phyloP scores from a whole-genome alignment of 1,140 invertebrate species.

The Aphelinus atriplicis region DNA sequence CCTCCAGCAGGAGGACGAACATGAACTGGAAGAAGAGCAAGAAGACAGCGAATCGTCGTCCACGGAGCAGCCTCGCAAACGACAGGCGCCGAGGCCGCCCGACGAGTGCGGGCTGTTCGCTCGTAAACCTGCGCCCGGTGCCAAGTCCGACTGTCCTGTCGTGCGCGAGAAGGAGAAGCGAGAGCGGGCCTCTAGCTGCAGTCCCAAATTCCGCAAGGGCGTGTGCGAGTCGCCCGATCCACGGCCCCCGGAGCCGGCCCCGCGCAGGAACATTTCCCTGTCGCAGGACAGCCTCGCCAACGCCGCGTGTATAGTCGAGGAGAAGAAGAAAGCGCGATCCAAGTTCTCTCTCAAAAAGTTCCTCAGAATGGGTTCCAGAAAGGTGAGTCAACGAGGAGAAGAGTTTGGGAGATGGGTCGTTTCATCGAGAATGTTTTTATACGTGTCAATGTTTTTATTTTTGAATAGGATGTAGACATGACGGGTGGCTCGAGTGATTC shows the following conservation, averaged over 20 bases:
- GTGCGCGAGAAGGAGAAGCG: conserved; percentile 80
- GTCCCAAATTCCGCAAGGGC: conserved; percentile 70
- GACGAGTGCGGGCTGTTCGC: conserved; percentile 61
- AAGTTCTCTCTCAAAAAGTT: conserved; percentile 87
- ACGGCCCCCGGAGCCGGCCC: conserved; percentile 70
- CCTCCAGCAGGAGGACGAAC: neutral
- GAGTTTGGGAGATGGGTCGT: neutral
- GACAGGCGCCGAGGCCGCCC: conserved; percentile 75
- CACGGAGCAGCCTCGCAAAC: conserved; percentile 53
- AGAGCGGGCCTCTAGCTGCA: conserved; percentile 73
- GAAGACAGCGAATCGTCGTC: conserved; percentile 2
- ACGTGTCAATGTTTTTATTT: neutral
- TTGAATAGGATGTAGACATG: conserved; percentile 68
- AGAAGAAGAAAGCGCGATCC: conserved; percentile 70
- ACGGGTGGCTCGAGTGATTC: conserved; percentile 44
- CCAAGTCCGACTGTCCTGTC: conserved; percentile 71
- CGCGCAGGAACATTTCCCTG: conserved; percentile 74
- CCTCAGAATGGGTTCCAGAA: conserved; percentile 77
- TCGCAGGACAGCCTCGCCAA: conserved; percentile 75
- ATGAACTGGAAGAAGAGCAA: conserved; percentile 41
- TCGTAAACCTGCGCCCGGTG: conserved; percentile 68
- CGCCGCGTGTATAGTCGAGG: conserved; percentile 43
- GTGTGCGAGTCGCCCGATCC: conserved; percentile 57
- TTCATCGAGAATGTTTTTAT: neutral
- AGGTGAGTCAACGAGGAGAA: conserved; percentile 44